phyloP scores from a whole-genome alignment of 2,888 invertebrate species.

The Drosophila ustulata region DNA sequence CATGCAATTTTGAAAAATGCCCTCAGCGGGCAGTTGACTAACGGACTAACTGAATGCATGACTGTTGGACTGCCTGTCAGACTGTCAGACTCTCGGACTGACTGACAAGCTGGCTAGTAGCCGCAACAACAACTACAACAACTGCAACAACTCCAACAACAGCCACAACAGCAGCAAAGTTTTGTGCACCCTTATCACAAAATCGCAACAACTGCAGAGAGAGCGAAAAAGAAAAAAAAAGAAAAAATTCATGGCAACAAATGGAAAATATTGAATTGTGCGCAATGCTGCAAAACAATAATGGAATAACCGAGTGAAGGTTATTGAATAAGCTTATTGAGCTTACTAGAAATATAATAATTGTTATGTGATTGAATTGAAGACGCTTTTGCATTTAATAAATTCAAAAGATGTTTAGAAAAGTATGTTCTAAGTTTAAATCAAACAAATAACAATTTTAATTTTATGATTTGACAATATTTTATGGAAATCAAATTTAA shows the following conservation, averaged over 20 bases:
- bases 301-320: background rate
- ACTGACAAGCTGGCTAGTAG: conserved; percentile 44
- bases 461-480: too few species aligned
- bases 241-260: background rate
- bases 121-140: conserved; percentile 31
- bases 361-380: background rate
- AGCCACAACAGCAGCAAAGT: conserved; percentile 24
- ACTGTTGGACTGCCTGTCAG: conserved; percentile 16
- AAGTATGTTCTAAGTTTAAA: too few species aligned
- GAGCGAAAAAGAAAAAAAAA: background rate
- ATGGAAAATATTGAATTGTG: conserved; percentile 12
- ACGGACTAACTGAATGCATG: conserved; percentile 46
- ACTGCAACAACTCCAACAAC: conserved; percentile 9
- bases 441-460: too few species aligned
- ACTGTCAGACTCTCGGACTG: conserved; percentile 29
- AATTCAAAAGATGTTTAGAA: background rate
- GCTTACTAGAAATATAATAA: background rate
- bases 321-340: background rate
- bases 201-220: conserved; percentile 43
- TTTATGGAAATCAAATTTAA: too few species aligned
- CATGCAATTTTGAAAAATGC: conserved; percentile 75
- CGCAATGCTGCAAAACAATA: conserved; percentile 19
- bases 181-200: conserved; percentile 50
- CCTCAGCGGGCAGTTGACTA: conserved; percentile 55
- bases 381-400: background rate